Percentiles rank a stretch among this genome's conserved stretches.
Evolutionary conservation across 2,797 vertebrate species (phyloP).

Genomic region (Intellagama lesueurii): DNA sequence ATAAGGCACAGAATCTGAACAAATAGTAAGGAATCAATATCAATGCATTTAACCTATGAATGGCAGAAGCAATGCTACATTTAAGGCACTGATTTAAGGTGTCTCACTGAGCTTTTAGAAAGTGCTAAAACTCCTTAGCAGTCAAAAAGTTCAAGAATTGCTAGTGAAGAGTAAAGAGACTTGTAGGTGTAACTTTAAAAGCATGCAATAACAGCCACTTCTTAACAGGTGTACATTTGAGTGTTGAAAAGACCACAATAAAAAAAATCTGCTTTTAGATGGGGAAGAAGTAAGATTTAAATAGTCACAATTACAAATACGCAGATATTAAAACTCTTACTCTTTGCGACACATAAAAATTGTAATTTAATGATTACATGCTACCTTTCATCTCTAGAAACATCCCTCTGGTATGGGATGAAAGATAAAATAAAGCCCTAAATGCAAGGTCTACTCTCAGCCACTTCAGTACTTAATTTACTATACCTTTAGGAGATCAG

Average conservation of each 20-base stretch:
- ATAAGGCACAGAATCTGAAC: background rate
- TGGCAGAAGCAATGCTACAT: conserved; percentile 9
- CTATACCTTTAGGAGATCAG: conserved; percentile 34
- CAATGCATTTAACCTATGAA: background rate
- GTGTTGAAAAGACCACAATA: background rate
- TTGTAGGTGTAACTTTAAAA: conserved; percentile 12
- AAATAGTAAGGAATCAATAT: background rate
- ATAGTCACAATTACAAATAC: background rate
- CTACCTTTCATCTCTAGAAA: conserved; percentile 34
- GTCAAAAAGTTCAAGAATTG: conserved; percentile 6
- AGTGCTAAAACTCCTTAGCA: conserved; percentile 18
- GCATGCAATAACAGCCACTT: background rate
- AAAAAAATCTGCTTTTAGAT: background rate
- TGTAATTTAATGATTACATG: conserved; percentile 15
- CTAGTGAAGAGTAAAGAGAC: conserved; percentile 14
- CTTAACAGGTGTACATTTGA: background rate
- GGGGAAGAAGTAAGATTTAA: background rate
- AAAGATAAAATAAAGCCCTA: conserved; percentile 33
- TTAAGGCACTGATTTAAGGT: conserved; percentile 26
- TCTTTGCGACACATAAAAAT: conserved; percentile 46
- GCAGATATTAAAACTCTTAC: background rate
- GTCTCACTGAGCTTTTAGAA: conserved; percentile 35
- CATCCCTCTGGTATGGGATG: conserved; percentile 12
- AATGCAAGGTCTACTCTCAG: conserved; percentile 13
- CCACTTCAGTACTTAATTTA: conserved; percentile 39